Evolutionary conservation across 2,797 vertebrate species (phyloP).

Genomic region (Bufotes viridis): DNA sequence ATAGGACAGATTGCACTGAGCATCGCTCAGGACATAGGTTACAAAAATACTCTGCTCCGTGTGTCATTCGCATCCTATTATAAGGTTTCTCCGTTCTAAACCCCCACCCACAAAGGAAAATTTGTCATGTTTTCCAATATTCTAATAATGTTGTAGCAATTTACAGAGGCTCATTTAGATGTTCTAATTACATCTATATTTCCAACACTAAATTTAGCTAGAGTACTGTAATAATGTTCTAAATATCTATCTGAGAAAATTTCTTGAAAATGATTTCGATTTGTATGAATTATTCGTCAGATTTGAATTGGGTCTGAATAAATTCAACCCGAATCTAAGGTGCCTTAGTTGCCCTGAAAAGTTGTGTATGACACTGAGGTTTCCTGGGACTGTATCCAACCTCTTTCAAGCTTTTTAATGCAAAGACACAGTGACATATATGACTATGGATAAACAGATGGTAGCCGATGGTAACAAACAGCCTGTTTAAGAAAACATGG

Average conservation of each 20-base stretch:
- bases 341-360: too few species aligned
- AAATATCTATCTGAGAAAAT: background rate
- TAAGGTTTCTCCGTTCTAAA: constrained; percentile 38
- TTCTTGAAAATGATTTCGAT: too few species aligned
- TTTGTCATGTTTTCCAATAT: constrained; percentile 41
- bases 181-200: constrained; percentile 42
- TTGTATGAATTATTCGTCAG: too few species aligned
- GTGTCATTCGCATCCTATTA: constrained; percentile 37
- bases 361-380: too few species aligned
- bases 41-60: constrained; percentile 20
- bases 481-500: too few species aligned
- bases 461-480: too few species aligned
- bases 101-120: constrained; percentile 37
- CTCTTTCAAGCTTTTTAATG: too few species aligned
- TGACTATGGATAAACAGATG: too few species aligned
- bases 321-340: too few species aligned
- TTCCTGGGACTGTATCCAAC: too few species aligned
- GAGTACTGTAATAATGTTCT: background rate
- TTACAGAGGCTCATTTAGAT: constrained; percentile 29
- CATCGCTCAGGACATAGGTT: constrained; percentile 27
- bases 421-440: too few species aligned
- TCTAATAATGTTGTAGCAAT: constrained; percentile 42
- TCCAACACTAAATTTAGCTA: background rate
- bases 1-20: constrained; percentile 18
- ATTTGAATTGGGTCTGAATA: too few species aligned